These are phyloP conservation scores for Amphiprion ocellaris DNA, from an alignment of 2,113 vertebrate species.

Conservation along the genomic window DNA sequence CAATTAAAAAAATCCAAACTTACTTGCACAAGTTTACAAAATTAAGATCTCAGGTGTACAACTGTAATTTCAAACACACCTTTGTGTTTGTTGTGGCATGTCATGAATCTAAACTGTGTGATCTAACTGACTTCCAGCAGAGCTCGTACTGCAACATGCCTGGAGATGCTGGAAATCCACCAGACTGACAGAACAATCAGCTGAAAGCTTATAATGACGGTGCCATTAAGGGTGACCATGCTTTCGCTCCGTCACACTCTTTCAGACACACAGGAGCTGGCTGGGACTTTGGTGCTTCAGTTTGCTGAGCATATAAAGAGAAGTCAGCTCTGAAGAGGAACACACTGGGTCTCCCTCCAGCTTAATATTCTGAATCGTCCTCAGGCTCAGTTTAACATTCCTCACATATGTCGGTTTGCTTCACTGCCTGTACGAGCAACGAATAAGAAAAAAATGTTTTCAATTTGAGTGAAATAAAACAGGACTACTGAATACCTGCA, in stretches of 20 bases:
- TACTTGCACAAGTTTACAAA: background rate
- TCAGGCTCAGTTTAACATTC: conserved; percentile 46
- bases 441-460: background rate
- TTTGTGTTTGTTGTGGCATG: too few relatives aligned
- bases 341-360: conserved; percentile 26
- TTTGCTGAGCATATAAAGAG: conserved; percentile 22
- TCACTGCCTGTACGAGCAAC: background rate
- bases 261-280: conserved; percentile 20
- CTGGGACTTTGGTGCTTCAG: conserved; percentile 38
- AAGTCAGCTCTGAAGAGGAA: conserved; percentile 18
- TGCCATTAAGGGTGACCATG: conserved; percentile 20
- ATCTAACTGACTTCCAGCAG: conserved; percentile 6
- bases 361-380: conserved; percentile 15
- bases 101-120: background rate
- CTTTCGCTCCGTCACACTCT: background rate
- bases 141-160: background rate
- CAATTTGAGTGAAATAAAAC: background rate
- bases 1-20: background rate
- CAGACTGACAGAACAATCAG: conserved; percentile 23
- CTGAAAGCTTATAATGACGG: conserved; percentile 53
- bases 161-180: conserved; percentile 25
- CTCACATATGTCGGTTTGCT: conserved; percentile 6
- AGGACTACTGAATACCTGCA: background rate
- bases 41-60: background rate
- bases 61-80: background rate